Percentiles rank a stretch among this genome's conserved stretches.
phyloP scores from a whole-genome alignment of 2,113 vertebrate genomes.

The Fregetta grallaria region DNA sequence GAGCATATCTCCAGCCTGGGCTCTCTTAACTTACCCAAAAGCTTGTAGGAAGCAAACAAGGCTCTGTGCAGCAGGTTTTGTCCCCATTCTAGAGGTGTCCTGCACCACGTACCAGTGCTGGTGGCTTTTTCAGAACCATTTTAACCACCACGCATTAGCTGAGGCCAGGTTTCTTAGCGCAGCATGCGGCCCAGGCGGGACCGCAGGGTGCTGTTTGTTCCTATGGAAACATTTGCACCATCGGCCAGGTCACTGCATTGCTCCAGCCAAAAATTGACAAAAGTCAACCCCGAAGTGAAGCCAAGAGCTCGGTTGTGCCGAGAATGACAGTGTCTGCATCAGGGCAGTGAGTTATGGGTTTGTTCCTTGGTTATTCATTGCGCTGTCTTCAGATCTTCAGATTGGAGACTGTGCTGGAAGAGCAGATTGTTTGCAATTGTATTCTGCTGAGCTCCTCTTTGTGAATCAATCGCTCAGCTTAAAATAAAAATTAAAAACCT shows the following conservation, averaged over 20 bases:
- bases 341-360: background rate
- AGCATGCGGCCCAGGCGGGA: background rate
- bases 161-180: background rate
- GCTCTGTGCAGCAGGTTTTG: background rate
- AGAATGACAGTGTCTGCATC: background rate
- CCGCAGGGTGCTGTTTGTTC: background rate
- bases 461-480: background rate
- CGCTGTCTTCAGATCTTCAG: background rate
- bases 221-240: background rate
- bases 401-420: background rate
- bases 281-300: background rate
- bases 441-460: background rate
- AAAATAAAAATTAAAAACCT: background rate
- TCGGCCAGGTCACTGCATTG: background rate
- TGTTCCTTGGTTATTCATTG: background rate
- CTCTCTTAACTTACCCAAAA: background rate
- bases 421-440: rapidly evolving
- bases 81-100: background rate
- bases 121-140: background rate
- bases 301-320: background rate
- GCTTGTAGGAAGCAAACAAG: background rate
- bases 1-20: background rate
- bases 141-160: rapidly evolving
- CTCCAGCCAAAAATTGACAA: background rate
- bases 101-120: rapidly evolving